Base-by-base conservation (phyloP, 2,888 invertebrate species). In the Calameuta idolon region DNA sequence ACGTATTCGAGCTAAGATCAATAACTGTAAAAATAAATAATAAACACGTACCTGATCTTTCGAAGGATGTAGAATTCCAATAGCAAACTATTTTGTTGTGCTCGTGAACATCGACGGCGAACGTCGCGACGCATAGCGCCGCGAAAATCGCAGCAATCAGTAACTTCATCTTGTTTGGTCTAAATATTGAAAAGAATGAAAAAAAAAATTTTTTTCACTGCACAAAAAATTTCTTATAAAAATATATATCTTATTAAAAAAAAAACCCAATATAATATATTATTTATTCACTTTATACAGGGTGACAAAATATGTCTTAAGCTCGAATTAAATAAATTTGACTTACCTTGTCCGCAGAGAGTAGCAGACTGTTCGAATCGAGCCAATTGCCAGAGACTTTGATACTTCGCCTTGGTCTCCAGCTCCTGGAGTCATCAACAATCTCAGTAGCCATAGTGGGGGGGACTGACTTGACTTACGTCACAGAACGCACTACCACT, bases 31-130 rank as follows among this genome's bases (percentile, higher is more conserved):
- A 55, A 55, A 55, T 5, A 55, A 23, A 55, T 2, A 55, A 55
- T 23, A 23, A 55, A 55, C 9, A 93, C 93, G 93, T 92, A 96
- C 96, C 95, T 92, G 94, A 93, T 88, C 96, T 93, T 87, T 94
- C 93, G 90, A 93, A 94, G 83, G 95, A 94, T 89, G 93, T 94
- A 91, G 95, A 94, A 91, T 96, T 94, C 92, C 95, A 96, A 90
- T 94, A 96, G 89, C 96, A 96, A 86, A 96, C 92, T 75, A 95
- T 94, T 92, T 95, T 95, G 87, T 91, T 91, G 79, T 93, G 93
- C 35, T 92, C 90, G 37, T 90, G 87, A 11, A 92, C 90, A 37
- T 92, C 91, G 79, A 89, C 88, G 68, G 92, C 90, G n/a, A 90
- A 86, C 34, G 90, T 92, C 78, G 91, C 86, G 33, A 85, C 80